Conservation (phyloP, 1,140 invertebrate genomes). For the Ceratitis capitata region DNA sequence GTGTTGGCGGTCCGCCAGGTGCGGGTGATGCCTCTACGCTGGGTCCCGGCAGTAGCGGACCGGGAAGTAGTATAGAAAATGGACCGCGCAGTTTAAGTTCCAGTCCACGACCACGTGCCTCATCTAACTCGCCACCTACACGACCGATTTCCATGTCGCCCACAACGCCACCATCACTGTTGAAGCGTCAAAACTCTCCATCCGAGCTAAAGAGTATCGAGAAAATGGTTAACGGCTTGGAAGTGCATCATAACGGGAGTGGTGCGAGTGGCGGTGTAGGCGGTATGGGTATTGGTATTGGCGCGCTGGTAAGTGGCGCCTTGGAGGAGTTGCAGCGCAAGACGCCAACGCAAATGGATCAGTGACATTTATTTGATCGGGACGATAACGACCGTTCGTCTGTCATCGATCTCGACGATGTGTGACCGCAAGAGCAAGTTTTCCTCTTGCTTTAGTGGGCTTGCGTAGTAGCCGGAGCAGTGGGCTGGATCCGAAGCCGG, state of each 20-base stretch:
- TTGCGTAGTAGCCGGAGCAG: too few species aligned
- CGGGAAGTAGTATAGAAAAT: conserved; percentile 50
- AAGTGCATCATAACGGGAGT: conserved; percentile 72
- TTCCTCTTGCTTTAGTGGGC: conserved; percentile 8
- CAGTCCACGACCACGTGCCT: conserved; percentile 72
- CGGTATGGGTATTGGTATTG: not conserved
- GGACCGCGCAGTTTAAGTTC: conserved; percentile 73
- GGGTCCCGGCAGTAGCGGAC: conserved; percentile 46
- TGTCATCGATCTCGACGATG: conserved; percentile 62
- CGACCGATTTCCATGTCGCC: conserved; percentile 68
- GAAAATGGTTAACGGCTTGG: conserved; percentile 95
- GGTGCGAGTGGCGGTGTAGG: not conserved
- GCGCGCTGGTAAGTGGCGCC: conserved; percentile 35
- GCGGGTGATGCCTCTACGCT: conserved; percentile 41
- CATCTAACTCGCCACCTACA: conserved; percentile 70
- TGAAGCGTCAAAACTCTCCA: conserved; percentile 67
- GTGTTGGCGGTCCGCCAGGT: conserved; percentile 47
- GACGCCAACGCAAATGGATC: conserved; percentile 48
- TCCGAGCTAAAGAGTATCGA: conserved; percentile 92
- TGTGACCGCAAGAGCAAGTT: conserved; percentile 54
- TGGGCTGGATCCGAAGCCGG: too few species aligned
- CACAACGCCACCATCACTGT: conserved; percentile 65
- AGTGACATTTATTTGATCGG: conserved; percentile 65
- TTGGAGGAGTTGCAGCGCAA: conserved; percentile 41
- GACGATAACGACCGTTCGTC: conserved; percentile 58